A percentile compares a stretch with the other conserved stretches of the same genome.
Conservation (phyloP, 1,140 invertebrate genomes). For the Schmidtea mediterranea region DNA sequence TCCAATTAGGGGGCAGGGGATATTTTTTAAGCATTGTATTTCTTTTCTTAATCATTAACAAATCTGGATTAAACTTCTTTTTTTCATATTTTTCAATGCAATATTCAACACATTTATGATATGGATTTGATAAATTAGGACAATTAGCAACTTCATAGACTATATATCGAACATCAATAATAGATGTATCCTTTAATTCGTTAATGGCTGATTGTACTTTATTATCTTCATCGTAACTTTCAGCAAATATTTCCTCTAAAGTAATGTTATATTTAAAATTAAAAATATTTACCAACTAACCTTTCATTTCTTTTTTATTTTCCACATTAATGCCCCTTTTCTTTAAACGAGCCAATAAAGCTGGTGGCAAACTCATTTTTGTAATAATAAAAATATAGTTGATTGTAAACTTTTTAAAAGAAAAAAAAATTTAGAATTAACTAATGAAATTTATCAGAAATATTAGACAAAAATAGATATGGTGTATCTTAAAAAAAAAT, state of each 20-base stretch:
- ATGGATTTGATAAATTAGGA: constrained; percentile 81
- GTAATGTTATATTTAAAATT: constrained; percentile 15
- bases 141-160: constrained; percentile 36
- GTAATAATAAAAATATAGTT: too few species aligned
- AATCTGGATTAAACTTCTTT: constrained; percentile 31
- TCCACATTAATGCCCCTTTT: constrained; percentile 43
- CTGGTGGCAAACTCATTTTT: constrained; percentile 67
- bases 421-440: too few species aligned
- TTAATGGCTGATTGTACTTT: constrained; percentile 10
- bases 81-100: constrained; percentile 62
- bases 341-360: constrained; percentile 49
- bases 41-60: constrained; percentile 13
- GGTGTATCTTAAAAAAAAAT: too few species aligned
- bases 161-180: constrained; percentile 3
- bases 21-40: constrained; percentile 49
- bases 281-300: neutral
- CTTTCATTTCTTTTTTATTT: constrained; percentile 9
- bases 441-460: too few species aligned
- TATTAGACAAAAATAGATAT: too few species aligned
- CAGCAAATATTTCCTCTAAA: constrained; percentile 30
- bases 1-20: constrained; percentile 67
- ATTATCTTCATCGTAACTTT: constrained; percentile 21
- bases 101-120: constrained; percentile 61
- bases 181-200: neutral
- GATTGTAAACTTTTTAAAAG: too few species aligned